A percentile compares a stretch with the other conserved stretches of the same genome.
Evolutionary conservation across 2,797 vertebrate species (phyloP).

Genomic region (Gouania willdenowi): DNA sequence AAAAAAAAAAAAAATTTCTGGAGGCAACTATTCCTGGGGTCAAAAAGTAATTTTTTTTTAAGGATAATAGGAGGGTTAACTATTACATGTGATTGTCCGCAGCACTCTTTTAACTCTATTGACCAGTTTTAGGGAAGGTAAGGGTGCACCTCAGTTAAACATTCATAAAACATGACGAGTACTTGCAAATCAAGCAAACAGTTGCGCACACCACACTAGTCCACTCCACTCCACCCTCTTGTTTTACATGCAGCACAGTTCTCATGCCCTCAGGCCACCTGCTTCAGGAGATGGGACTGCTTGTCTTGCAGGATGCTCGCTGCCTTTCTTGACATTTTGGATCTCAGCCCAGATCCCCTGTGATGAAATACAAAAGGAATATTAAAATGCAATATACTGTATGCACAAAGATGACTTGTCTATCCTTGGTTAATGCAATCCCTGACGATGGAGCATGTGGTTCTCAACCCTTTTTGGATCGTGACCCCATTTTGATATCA

Average conservation of each 20-base stretch:
- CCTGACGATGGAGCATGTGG: too few species aligned
- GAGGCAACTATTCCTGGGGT: too few species aligned
- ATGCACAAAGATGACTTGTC: too few species aligned
- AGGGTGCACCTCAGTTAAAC: constrained; percentile 8
- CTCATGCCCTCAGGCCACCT: constrained; percentile 40
- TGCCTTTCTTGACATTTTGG: constrained; percentile 47
- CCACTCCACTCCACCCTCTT: constrained; percentile 9
- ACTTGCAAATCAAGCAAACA: constrained; percentile 22
- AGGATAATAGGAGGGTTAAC: too few species aligned
- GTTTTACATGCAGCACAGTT: constrained; percentile 6
- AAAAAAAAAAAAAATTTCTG: too few species aligned
- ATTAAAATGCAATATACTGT: constrained; percentile 1
- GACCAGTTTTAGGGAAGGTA: constrained; percentile 27
- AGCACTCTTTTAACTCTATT: constrained; percentile 19
- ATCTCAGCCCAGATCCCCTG: constrained; percentile 41
- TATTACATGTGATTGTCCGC: constrained; percentile 13
- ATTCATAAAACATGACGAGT: constrained; percentile 6
- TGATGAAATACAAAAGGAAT: constrained; percentile 21
- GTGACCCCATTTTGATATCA: too few species aligned
- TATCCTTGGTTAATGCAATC: too few species aligned
- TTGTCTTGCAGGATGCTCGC: constrained; percentile 42
- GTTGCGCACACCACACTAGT: background rate
- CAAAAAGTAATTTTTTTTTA: too few species aligned
- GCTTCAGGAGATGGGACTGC: constrained; percentile 44
- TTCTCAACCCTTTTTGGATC: too few species aligned